These are phyloP conservation scores for Achatina immaculata DNA, from an alignment of 1,140 invertebrate genomes.

Conservation along the genomic window DNA sequence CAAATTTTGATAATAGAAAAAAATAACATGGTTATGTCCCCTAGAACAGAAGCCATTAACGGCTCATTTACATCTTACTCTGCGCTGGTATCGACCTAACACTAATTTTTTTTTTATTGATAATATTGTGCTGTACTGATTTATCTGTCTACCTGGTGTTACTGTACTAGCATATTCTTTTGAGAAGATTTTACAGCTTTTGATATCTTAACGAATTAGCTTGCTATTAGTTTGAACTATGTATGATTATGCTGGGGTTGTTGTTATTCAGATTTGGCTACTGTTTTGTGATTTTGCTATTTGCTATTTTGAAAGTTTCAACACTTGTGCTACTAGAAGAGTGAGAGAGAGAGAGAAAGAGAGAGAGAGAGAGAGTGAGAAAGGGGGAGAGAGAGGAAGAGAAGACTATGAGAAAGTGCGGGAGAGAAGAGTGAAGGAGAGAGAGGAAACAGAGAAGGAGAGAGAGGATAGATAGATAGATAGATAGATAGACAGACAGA, in stretches of 20 bases:
- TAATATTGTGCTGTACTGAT: too few relatives aligned
- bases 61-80: too few relatives aligned
- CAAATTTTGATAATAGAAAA: too few relatives aligned
- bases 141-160: not conserved
- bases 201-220: not conserved
- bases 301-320: not conserved
- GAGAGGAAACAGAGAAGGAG: not conserved
- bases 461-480: not conserved
- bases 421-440: not conserved
- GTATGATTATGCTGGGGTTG: not conserved
- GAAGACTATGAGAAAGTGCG: not conserved
- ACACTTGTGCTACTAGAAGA: not conserved
- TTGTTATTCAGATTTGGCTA: not conserved
- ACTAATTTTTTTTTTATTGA: too few relatives aligned
- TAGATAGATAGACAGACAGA: too few relatives aligned
- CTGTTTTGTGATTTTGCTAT: not conserved
- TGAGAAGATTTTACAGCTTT: not conserved
- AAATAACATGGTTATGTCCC: too few relatives aligned
- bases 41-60: too few relatives aligned
- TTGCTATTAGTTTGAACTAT: not conserved
- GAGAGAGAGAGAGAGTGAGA: too few relatives aligned
- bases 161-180: not conserved
- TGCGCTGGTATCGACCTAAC: too few relatives aligned
- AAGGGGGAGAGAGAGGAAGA: too few relatives aligned
- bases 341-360: conserved; percentile 22